Percentiles rank a stretch among this genome's conserved stretches.
phyloP scores from a whole-genome alignment of 2,113 vertebrate genomes.

The Bubo scandiacus region DNA sequence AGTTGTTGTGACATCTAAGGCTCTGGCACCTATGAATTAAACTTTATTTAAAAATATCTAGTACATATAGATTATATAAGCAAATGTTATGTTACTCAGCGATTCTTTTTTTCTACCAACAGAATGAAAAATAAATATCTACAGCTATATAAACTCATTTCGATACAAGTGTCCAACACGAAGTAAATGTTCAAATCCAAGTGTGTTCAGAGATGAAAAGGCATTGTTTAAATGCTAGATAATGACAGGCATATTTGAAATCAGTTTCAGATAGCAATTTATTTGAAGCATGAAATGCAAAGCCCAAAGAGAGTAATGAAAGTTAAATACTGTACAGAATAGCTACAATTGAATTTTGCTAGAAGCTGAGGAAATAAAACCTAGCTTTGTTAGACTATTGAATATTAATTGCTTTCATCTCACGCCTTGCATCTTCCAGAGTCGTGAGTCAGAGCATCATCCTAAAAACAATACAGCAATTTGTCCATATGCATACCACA shows the following conservation, averaged over 20 bases:
- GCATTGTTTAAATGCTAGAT: not conserved
- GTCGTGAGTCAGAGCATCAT: not conserved
- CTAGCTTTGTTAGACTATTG: not conserved
- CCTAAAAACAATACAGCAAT: not conserved
- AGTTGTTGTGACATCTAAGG: not conserved
- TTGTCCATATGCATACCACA: not conserved
- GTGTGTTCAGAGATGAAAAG: not conserved
- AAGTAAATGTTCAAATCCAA: not conserved
- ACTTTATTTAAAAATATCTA: not conserved
- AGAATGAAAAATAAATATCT: constrained; percentile 15
- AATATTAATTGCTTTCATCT: not conserved
- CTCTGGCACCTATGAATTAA: constrained; percentile 1
- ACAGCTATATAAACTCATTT: not conserved
- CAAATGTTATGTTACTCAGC: not conserved
- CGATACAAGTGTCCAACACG: not conserved
- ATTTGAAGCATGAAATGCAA: not conserved
- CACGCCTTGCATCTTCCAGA: not conserved
- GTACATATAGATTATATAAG: not conserved
- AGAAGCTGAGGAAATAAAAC: not conserved
- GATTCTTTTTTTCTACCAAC: not conserved
- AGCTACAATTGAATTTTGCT: not conserved
- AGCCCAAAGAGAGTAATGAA: not conserved
- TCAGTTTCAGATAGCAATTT: not conserved
- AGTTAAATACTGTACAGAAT: not conserved
- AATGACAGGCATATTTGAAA: not conserved